phyloP scores from a whole-genome alignment of 2,797 vertebrate genomes.

The Chloroceryle inda region DNA sequence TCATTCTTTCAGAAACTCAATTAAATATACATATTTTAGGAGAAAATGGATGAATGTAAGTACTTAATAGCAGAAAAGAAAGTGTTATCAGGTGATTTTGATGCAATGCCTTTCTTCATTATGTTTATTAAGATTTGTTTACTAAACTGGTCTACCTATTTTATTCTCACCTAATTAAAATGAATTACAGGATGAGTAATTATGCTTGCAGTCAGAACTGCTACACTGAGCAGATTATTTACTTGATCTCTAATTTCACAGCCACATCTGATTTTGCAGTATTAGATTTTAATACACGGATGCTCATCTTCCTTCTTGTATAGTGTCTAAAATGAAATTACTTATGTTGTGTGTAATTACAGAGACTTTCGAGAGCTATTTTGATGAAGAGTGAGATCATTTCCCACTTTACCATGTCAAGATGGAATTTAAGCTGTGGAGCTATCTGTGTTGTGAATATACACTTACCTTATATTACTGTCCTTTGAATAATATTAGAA shows the following conservation, averaged over 20 bases:
- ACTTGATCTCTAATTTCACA: slow-evolving; percentile 68
- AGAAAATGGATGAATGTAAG: background rate
- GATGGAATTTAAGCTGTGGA: slow-evolving; percentile 77
- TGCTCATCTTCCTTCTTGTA: slow-evolving; percentile 17
- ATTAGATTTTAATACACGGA: slow-evolving; percentile 51
- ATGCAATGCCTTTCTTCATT: background rate
- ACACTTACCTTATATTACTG: background rate
- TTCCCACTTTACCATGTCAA: slow-evolving; percentile 71
- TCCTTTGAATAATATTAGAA: background rate
- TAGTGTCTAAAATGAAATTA: slow-evolving; percentile 47
- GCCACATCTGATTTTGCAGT: slow-evolving; percentile 51
- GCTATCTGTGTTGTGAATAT: slow-evolving; percentile 73
- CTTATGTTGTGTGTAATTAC: background rate
- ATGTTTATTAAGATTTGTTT: slow-evolving; percentile 57
- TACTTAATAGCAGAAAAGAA: background rate
- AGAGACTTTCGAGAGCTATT: slow-evolving; percentile 12
- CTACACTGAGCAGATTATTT: slow-evolving; percentile 66
- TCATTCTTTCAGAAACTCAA: background rate
- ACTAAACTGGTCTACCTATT: slow-evolving; percentile 29
- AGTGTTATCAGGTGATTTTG: background rate
- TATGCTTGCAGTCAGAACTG: slow-evolving; percentile 54
- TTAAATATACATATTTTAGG: background rate
- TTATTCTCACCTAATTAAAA: slow-evolving; percentile 65
- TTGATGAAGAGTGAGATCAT: slow-evolving; percentile 77
- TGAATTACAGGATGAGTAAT: slow-evolving; percentile 73